A percentile compares a stretch with the other conserved stretches of the same genome.
phyloP scores from a whole-genome alignment of 2,113 vertebrate species.

The Triplophysa rosa region DNA sequence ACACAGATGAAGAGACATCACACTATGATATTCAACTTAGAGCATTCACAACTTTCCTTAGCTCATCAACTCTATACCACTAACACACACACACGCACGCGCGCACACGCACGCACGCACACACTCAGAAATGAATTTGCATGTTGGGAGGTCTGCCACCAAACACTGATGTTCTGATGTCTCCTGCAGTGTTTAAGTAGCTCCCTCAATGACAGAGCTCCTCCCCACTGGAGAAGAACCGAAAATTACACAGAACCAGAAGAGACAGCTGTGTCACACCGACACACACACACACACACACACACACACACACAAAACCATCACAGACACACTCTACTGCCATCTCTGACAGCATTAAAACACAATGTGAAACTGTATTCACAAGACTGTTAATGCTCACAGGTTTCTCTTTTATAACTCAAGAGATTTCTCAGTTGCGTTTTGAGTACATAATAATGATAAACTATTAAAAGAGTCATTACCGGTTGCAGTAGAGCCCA shows the following conservation, averaged over 20 bases:
- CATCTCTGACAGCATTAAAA: background rate
- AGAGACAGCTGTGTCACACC: constrained; percentile 59
- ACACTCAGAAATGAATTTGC: constrained; percentile 22
- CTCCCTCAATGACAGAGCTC: constrained; percentile 65
- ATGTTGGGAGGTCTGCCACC: constrained; percentile 37
- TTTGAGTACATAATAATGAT: no score
- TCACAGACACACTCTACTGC: constrained; percentile 5
- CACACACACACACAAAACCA: background rate
- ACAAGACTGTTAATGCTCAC: background rate
- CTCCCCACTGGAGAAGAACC: constrained; percentile 60
- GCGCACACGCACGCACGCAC: constrained; percentile 27
- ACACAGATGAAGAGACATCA: constrained; percentile 2
- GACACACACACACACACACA: background rate
- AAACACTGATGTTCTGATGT: constrained; percentile 46
- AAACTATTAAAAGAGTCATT: no score
- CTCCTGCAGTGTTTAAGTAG: constrained; percentile 61
- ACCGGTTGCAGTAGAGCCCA: no score
- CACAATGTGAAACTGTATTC: background rate
- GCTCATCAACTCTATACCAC: background rate
- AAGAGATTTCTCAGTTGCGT: no score
- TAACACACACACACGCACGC: no score
- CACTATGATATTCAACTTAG: background rate
- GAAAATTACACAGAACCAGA: constrained; percentile 63
- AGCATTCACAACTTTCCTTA: background rate
- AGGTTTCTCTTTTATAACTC: no score